phyloP scores from a whole-genome alignment of 2,888 invertebrate genomes.

The Brachylomia viminalis region DNA sequence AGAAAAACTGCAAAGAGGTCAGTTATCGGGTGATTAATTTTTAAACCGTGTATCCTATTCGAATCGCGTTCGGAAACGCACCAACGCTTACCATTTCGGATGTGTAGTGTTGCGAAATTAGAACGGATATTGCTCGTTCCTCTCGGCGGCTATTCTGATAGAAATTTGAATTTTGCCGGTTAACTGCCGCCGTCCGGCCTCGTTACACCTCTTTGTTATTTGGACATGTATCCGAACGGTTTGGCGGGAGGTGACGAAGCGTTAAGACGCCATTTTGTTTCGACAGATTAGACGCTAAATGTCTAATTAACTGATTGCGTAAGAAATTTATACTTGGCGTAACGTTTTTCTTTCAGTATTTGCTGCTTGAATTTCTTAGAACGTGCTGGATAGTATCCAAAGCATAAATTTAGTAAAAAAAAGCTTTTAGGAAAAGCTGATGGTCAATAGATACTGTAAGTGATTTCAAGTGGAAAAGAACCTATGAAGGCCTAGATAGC shows the following conservation, averaged over 20 bases:
- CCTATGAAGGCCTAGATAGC: neutral
- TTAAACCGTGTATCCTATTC: constrained; percentile 68
- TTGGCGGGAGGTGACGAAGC: constrained; percentile 66
- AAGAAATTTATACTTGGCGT: constrained; percentile 25
- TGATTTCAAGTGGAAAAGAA: neutral
- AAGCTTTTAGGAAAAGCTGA: neutral
- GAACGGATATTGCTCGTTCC: constrained; percentile 90
- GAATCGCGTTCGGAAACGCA: constrained; percentile 80
- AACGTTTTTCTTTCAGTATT: neutral
- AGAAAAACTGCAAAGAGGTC: constrained; percentile 37
- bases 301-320: constrained; percentile 56
- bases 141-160: constrained; percentile 86
- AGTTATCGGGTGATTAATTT: constrained; percentile 60
- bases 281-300: constrained; percentile 65
- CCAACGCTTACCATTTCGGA: constrained; percentile 83
- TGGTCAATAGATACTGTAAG: neutral
- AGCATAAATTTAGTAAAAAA: neutral
- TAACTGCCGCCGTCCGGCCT: constrained; percentile 88
- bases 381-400: neutral
- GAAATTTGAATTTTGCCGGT: constrained; percentile 90
- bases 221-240: constrained; percentile 75
- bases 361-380: neutral
- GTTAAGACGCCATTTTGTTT: constrained; percentile 69
- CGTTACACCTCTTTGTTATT: constrained; percentile 82
- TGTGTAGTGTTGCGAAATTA: constrained; percentile 86